Evolutionary conservation across 2,888 invertebrate genomes (phyloP).

Genomic region (Hanleya hanleyi): DNA sequence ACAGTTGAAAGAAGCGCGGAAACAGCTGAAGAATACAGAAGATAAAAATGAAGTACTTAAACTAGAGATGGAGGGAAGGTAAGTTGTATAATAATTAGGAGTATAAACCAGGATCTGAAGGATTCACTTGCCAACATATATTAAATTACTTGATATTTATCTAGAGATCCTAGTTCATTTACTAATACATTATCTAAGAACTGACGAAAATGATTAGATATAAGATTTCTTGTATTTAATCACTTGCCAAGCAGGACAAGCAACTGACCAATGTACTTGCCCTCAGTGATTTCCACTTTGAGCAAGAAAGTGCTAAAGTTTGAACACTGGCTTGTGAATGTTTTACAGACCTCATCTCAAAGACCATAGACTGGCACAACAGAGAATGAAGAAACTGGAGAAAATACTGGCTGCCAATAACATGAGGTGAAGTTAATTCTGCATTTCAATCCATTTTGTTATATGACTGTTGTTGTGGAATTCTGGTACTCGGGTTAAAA

Average conservation of each 20-base stretch:
- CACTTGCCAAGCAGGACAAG: no score
- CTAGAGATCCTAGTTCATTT: no score
- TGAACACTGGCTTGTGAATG: not conserved
- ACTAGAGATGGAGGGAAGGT: slow-evolving; percentile 59
- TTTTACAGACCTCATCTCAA: slow-evolving; percentile 56
- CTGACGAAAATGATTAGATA: no score
- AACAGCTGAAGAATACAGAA: slow-evolving; percentile 51
- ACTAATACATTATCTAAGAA: no score
- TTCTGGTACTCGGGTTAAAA: no score
- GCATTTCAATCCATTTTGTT: no score
- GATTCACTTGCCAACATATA: no score
- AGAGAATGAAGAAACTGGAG: slow-evolving; percentile 60
- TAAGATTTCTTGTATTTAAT: no score
- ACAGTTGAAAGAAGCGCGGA: slow-evolving; percentile 52
- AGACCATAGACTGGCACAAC: slow-evolving; percentile 58
- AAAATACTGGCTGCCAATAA: slow-evolving; percentile 56
- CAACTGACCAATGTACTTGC: no score
- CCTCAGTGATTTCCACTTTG: not conserved
- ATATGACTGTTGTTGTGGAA: no score
- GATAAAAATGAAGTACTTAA: slow-evolving; percentile 56
- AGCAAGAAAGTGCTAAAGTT: not conserved
- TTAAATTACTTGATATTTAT: no score
- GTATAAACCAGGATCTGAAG: no score
- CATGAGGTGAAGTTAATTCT: slow-evolving; percentile 56
- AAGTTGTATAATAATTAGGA: slow-evolving; percentile 12